Conservation (phyloP, 1,140 invertebrate genomes). For the Catajapyx aquilonaris region DNA sequence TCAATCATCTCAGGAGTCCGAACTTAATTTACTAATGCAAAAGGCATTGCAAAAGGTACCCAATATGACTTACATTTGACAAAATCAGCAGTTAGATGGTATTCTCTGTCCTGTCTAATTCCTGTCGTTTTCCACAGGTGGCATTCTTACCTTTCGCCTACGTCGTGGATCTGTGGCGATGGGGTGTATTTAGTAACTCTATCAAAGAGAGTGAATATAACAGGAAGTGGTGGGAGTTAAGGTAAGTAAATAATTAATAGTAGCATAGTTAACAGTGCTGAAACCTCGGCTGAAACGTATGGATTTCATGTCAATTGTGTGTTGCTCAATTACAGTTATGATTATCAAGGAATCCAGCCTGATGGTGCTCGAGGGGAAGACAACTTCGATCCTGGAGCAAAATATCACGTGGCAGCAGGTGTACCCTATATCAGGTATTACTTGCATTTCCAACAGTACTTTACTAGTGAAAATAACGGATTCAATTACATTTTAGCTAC, state of each 20-base stretch:
- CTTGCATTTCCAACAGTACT: no score
- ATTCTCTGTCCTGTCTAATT: background rate
- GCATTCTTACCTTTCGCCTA: slow-evolving; percentile 10
- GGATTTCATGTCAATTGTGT: no score
- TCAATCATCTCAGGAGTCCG: no score
- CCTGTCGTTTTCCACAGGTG: background rate
- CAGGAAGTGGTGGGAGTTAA: slow-evolving; percentile 25
- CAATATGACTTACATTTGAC: no score
- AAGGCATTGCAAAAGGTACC: slow-evolving; percentile 10
- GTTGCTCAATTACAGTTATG: no score
- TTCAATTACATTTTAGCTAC: slow-evolving; percentile 12
- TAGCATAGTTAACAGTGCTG: no score
- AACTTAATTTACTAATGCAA: no score
- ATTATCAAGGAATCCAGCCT: no score
- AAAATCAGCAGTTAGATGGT: no score
- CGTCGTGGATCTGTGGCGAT: slow-evolving; percentile 22
- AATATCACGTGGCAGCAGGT: slow-evolving; percentile 25
- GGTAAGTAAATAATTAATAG: no score
- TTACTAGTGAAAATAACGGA: slow-evolving; percentile 5
- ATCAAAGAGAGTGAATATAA: slow-evolving; percentile 19
- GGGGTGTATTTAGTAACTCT: slow-evolving; percentile 21
- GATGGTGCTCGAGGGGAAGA: slow-evolving; percentile 17
- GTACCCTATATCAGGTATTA: slow-evolving; percentile 21
- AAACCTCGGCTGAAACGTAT: no score
- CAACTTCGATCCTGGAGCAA: slow-evolving; percentile 25